Base-by-base conservation (phyloP, 2,797 vertebrate genomes). In the Melanotaenia parkinsoni region DNA sequence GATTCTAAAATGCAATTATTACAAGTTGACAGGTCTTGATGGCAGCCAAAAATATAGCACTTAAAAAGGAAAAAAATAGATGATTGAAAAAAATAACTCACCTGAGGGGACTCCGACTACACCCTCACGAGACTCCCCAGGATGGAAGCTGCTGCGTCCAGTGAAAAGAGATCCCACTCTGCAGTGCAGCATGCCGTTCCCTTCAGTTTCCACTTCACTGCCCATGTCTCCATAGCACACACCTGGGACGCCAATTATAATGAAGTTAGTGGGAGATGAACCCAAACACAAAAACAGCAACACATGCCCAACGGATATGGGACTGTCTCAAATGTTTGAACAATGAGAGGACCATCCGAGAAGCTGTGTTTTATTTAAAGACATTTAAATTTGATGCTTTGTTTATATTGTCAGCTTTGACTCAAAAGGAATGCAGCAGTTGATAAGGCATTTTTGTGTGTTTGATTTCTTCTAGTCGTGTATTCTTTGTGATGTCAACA, bases 221-320 rank as follows among this genome's bases (percentile, higher is more conserved):
- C 91, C 86, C 0, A 92, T 85, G 79, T 96, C 95, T 67, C 94
- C 92, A 11, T 94, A 96, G 83, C 94, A 96, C 66, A 95, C 88
- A 72, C 95, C 95, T 95, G 80, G 61, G 59, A 81, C 35, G 78
- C 1, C 72, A 32, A 69, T 1, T 18, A 71, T 58, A 74, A 76
- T 63, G 58, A 77, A 33, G 69, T 83, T 77, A 74, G 20, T 1
- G 33, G 11, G 10, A 64, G 45, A 50, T 51, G 47, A 71, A 63
- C 37, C 40, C 0, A 58, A 69, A 70, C 2, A 71, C 8, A 62
- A 38, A 73, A 38, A 53, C 63, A 67, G 37, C 61, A 58, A 54
- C n/a, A 18, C 28, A 18, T 59, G 18, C n/a, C 43, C 22, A 47
- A 43, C 1, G 0, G 30, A 51, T 3, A 22, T 0, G 5, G 14